Base-by-base conservation (phyloP, 2,888 invertebrate species). In the Leucophenga maculata region DNA sequence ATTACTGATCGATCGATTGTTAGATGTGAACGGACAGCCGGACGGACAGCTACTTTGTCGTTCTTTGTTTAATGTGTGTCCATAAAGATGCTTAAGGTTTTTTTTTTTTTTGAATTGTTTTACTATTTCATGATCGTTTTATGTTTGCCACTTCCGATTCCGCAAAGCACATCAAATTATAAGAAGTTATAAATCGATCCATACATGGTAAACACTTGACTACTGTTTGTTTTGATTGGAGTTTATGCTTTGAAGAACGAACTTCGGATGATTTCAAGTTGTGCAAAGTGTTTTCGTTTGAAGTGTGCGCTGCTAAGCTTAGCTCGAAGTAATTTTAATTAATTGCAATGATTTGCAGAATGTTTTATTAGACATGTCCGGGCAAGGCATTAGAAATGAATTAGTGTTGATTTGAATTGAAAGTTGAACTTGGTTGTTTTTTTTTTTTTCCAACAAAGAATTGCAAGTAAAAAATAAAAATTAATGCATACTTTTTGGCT, bases 61-160 rank as follows among this genome's bases (percentile, higher is more conserved):
- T 57, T 26, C 26, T 26, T 57, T 22, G 57, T n/a, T 22, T 57
- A n/a, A 57, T 14, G 31, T 31, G 39, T 39, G 9, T 39, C 8
- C 8, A 39, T 39, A 39, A 39, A 39, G 39, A 39, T 39, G 39
- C 39, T 39, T 39, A 6, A 6, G 39, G 3, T 39, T 6, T 65
- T 67, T 65, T 73, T 74, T 72, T 72, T 26, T 26, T 26, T 26
- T 26, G n/a, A n/a, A n/a, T n/a, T n/a, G 3, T 26, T 26, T 26
- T 26, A 3, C 26, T 26, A 26, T 26, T 26, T 26, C 2, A 72
- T 60, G 74, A 67, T 73, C 73, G 67, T 72, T 79, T 74, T 77
- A 79, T 82, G 83, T 73, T 77, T 72, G 75, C 76, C 70, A 79
- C 83, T 80, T 80, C 80, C 80, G 83, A 80, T 79, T 80, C 71